Evolutionary conservation across 2,797 vertebrate species (phyloP), one percentile per base, ranked within the genome.

Genomic region (Tragopan temminckii): DNA sequence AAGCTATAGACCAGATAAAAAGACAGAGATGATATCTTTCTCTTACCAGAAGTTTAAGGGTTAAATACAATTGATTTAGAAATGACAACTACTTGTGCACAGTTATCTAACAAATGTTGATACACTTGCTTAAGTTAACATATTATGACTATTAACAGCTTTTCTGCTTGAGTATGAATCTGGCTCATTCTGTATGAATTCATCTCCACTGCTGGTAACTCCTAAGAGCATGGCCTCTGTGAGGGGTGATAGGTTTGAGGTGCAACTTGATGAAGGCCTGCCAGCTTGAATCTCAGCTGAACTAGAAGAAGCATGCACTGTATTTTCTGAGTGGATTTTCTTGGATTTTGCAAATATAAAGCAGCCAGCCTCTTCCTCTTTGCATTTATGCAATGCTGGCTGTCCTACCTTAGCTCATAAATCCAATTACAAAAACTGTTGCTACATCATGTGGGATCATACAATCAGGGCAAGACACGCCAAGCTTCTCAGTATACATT

Each of bases 11-110:
- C 15, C 25, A 63, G 14, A 67, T n/a, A 14, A 77, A 70, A 78
- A 69, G 72, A 76, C 36, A n/a, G 23, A 74, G 68, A 59, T 8
- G 13, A 40, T 38, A 33, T 23, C 19, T 69, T 82, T 82, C 29
- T 55, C 57, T 42, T 82, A 85, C 21, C 38, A 68, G 27, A 48
- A 68, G 20, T 57, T 63, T 76, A 72, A 89, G 42, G n/a, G 68
- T 63, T 81, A 95, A 81, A 45, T 45, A 50, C 27, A 61, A 57
- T 29, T 40, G 15, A 69, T n/a, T 91, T 53, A 67, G 76, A 81
- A 88, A 93, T 13, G 0, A 72, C 38, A 84, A 53, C 24, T 50
- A 43, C 9, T 71, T 67, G 15, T 67, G 17, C 38, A 79, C 63
- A 33, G 31, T 18, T 69, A 71, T 24, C 35, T 74, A 29, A 38